These are phyloP conservation scores for Cryptotis parvus DNA, from an alignment of 2,113 vertebrate genomes.

Conservation along the genomic window DNA sequence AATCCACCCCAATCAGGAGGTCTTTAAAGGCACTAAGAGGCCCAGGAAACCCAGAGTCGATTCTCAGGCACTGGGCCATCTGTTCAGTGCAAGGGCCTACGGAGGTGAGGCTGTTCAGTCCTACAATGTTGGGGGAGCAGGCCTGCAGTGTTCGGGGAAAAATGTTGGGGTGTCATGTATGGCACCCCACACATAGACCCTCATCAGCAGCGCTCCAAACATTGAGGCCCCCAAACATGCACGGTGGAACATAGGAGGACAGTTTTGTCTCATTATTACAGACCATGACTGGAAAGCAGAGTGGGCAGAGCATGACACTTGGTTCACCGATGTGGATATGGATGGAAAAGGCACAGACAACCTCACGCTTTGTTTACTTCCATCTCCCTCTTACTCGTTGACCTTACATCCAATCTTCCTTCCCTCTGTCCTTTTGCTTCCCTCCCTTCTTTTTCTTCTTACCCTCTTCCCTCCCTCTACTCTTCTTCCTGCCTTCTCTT, in stretches of 20 bases:
- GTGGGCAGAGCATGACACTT: not conserved
- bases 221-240: conserved; percentile 24
- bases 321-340: not conserved
- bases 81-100: no score
- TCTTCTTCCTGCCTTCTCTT: no score
- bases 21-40: no score
- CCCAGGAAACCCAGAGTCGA: no score
- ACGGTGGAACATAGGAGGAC: not conserved
- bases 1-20: not conserved
- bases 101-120: no score
- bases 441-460: no score
- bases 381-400: not conserved
- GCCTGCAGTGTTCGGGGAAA: no score
- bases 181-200: conserved; percentile 66
- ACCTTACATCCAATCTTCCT: no score
- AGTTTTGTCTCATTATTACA: not conserved
- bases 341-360: not conserved
- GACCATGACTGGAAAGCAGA: conserved; percentile 31
- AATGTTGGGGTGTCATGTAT: conserved; percentile 36
- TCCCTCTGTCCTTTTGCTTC: no score
- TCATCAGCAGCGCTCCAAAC: conserved; percentile 53
- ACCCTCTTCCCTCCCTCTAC: rapidly evolving
- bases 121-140: no score
- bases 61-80: no score
- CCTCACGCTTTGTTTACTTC: not conserved